Evolutionary conservation across 2,113 vertebrate species (phyloP), one percentile per base, ranked within the genome.

Genomic region (Struthidea cinerea): DNA sequence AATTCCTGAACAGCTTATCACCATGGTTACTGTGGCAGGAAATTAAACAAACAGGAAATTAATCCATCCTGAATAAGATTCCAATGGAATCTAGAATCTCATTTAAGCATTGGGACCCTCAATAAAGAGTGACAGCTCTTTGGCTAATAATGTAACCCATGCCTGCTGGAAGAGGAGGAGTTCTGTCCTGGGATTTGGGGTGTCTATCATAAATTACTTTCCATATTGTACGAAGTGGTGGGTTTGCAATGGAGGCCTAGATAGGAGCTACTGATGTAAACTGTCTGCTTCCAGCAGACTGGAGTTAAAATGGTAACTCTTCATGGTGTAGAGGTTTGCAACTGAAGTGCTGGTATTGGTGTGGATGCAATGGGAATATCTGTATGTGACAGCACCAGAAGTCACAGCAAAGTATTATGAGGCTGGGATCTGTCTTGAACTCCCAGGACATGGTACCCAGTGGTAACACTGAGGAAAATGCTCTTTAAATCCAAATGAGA

Each of bases 1-100:
- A 93, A 93, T 92, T 96, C 79, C 59, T 47, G 59, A 82, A 63
- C 50, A 81, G 39, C 13, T 96, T 93, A 92, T 95, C 21, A 8
- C 92, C 67, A 78, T 94, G 85, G 96, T 93, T 88, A 97, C 94
- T 1, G 1, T 65, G 63, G 59, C 55, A 86, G 37, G 39, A 90
- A 96, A 90, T 84, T 42, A 90, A 94, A 82, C 61, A 89, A 89
- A 88, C 20, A 83, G 70, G 53, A 57, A 73, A 84, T 59, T 15
- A 65, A 73, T 86, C 67, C 50, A 77, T 39, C 37, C 39, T 70
- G 55, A 77, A 30, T 80, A 91, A 61, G 16, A 73, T 61, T 83
- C 41, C 32, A 42, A 8, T 42, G 55, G 49, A 73, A 82, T 64
- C 24, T 30, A 21, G 27, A 42, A 14, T 55, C 28, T 59, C 21